Evolutionary conservation across 1,140 invertebrate species (phyloP).

Genomic region (Lordiphosa clarofinis): DNA sequence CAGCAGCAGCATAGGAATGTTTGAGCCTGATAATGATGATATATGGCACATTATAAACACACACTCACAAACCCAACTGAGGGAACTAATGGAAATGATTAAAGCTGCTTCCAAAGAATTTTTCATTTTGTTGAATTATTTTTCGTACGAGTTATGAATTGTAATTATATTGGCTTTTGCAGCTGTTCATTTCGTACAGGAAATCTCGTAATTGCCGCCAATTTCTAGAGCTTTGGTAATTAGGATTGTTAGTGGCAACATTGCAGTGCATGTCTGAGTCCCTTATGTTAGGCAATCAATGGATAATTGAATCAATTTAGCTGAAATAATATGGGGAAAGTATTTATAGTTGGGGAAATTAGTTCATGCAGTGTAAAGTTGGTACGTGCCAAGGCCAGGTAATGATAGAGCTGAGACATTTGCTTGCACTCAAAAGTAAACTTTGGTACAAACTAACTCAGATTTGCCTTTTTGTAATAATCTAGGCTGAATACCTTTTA

Average conservation of each 20-base stretch:
- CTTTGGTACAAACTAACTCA: too few relatives aligned
- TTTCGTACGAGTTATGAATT: conserved; percentile 18
- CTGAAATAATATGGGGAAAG: conserved; percentile 22
- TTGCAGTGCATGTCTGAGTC: conserved; percentile 18
- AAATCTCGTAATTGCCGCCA: conserved; percentile 59
- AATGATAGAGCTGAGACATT: too few relatives aligned
- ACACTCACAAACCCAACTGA: too few relatives aligned
- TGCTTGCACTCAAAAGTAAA: too few relatives aligned
- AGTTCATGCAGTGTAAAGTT: too few relatives aligned
- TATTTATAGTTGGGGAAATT: neutral
- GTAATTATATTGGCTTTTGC: conserved; percentile 31
- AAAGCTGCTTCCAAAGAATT: conserved; percentile 64
- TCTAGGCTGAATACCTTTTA: too few relatives aligned
- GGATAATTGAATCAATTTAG: conserved; percentile 39
- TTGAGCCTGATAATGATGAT: conserved; percentile 69
- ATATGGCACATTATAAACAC: conserved; percentile 64
- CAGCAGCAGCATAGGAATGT: conserved; percentile 43
- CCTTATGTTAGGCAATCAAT: conserved; percentile 25
- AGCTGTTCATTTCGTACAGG: conserved; percentile 45
- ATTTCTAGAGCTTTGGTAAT: conserved; percentile 48
- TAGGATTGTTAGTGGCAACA: conserved; percentile 43
- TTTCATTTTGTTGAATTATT: conserved; percentile 28
- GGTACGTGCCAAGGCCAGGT: too few relatives aligned
- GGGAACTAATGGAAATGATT: conserved; percentile 69
- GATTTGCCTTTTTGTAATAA: too few relatives aligned